Base-by-base conservation (phyloP, 2,113 vertebrate genomes). In the Harpagus bidentatus region DNA sequence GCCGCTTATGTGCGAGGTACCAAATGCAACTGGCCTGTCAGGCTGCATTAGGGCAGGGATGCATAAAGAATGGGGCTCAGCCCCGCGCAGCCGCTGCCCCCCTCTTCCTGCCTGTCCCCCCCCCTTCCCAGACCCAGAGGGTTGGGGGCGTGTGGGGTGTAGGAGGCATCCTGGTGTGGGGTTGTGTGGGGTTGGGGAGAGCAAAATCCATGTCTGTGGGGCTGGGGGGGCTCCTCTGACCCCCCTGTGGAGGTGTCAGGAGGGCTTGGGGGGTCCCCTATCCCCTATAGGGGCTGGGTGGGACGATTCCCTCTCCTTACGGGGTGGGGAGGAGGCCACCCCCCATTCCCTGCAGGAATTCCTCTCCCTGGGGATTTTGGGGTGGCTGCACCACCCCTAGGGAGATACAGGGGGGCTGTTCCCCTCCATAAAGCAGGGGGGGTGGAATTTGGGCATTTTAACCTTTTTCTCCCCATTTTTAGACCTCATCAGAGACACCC, bases 21-120 rank as follows among this genome's bases (percentile, higher is more conserved):
- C 95, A 67, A 96, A 96, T 87, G 98, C 98, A 97, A 94, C 96
- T 58, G 66, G 87, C 32, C 36, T 98, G 98, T 98, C 98, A 97
- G 97, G 70, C 97, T 43, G 71, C 95, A 95, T 98, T 96, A 98
- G 97, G 70, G 93, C 89, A 86, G n/a, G 94, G 93, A 97, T 96
- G 96, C 96, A 95, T 97, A 96, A 86, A 16, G 89, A 96, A 97
- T 73, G 82, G 52, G 70, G 86, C 36, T 45, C 10, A 17, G 86
- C 48, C 92, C 19, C 31, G 67, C 36, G 25, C 61, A 40, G 61
- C 71, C 29, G 8, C 82, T 26, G 82, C 45, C 55, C 81, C 62
- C 45, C 55, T 67, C 62, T 19, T 38, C n/a, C 76, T 63, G 89
- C 40, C 55, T 74, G n/a, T 26, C 21, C 48, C 48, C 48, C 48